These are phyloP conservation scores for Stegana nigrithorax DNA, from an alignment of 2,888 invertebrate genomes.

Conservation along the genomic window DNA sequence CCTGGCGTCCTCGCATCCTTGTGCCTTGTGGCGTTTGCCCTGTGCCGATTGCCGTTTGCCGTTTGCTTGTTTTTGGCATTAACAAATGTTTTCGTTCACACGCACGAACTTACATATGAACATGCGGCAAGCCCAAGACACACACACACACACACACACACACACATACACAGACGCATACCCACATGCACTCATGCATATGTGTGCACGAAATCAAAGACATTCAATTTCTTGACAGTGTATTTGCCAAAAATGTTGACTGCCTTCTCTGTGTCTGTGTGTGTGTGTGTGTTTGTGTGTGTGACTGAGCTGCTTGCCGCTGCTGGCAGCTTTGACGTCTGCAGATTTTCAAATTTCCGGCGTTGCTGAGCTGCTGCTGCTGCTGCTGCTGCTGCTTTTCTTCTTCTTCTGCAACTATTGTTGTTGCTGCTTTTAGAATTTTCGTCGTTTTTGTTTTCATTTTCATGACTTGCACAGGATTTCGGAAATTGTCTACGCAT, in stretches of 20 bases:
- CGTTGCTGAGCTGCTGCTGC: too few species aligned
- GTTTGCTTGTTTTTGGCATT: not conserved
- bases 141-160: conserved; percentile 13
- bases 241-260: too few species aligned
- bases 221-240: conserved; percentile 4
- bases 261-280: too few species aligned
- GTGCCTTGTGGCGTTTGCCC: not conserved
- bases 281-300: too few species aligned
- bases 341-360: conserved; percentile 12
- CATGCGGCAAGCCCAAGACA: too few species aligned
- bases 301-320: too few species aligned
- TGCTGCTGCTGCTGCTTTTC: conserved; percentile 15
- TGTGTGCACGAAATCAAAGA: conserved; percentile 1
- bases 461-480: conserved; percentile 9
- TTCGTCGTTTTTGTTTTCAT: conserved; percentile 24
- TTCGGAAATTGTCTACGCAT: conserved; percentile 47
- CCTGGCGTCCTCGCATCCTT: not conserved
- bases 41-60: not conserved
- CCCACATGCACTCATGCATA: not conserved
- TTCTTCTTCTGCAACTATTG: conserved; percentile 20
- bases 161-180: conserved; percentile 41
- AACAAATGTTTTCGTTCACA: conserved; percentile 39
- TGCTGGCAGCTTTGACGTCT: not conserved
- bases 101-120: conserved; percentile 34
- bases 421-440: conserved; percentile 3